These are phyloP conservation scores for Pteruthius melanotis DNA, from an alignment of 2,113 vertebrate genomes.

Conservation along the genomic window DNA sequence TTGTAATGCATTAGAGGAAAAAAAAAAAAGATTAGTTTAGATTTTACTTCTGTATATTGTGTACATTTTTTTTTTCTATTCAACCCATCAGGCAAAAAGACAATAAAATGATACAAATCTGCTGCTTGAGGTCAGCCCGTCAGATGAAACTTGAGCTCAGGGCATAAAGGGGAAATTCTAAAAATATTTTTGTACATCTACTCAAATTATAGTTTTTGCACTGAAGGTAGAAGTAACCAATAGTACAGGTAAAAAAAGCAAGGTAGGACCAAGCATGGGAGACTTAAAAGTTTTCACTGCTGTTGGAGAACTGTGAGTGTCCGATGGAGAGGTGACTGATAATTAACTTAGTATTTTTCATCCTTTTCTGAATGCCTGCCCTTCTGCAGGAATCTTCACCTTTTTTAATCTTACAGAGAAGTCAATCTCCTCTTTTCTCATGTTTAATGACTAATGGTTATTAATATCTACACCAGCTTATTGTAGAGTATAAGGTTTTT, in stretches of 20 bases:
- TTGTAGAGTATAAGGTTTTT: neutral
- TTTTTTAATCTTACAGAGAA: neutral
- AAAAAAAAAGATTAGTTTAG: rapidly evolving
- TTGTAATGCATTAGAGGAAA: neutral
- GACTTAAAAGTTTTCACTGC: neutral
- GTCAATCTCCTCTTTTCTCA: neutral
- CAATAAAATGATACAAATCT: neutral
- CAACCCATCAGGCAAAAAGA: neutral
- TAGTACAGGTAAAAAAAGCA: neutral
- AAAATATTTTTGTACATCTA: neutral
- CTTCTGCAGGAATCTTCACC: neutral
- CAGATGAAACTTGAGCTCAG: neutral
- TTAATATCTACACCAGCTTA: neutral
- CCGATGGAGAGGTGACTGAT: neutral
- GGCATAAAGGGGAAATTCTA: neutral
- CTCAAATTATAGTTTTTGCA: neutral
- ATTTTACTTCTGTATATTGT: neutral
- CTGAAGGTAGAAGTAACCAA: neutral
- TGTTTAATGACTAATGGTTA: neutral
- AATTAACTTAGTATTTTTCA: neutral
- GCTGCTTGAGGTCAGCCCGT: neutral
- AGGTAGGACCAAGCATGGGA: neutral
- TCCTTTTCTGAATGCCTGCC: neutral
- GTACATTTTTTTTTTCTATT: neutral
- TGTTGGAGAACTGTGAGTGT: neutral